phyloP scores from a whole-genome alignment of 2,888 invertebrate genomes.

The Tetragonula carbonaria region DNA sequence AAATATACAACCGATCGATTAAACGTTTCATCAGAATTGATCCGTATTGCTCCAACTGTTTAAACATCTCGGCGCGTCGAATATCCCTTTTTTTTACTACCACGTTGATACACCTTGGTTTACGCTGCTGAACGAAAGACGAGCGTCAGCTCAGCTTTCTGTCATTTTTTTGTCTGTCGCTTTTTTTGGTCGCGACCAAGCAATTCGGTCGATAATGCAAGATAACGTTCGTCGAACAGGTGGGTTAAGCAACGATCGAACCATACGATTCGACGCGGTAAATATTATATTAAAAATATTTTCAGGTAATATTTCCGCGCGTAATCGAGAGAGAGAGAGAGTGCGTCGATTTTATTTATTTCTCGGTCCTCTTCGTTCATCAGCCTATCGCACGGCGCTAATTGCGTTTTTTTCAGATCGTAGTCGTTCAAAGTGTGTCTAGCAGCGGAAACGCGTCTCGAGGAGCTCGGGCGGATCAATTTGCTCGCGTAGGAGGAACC shows the following conservation, averaged over 20 bases:
- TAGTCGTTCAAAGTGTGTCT: not conserved
- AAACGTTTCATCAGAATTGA: too few species aligned
- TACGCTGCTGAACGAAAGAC: too few species aligned
- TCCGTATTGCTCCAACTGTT: too few species aligned
- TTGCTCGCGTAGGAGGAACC: constrained; percentile 29
- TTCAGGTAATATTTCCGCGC: not conserved
- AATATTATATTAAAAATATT: not conserved
- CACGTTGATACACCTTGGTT: too few species aligned
- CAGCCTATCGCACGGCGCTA: constrained; percentile 37
- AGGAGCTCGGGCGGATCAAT: constrained; percentile 30
- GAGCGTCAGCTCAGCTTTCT: too few species aligned
- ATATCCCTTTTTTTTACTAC: too few species aligned
- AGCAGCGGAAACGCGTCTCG: constrained; percentile 25
- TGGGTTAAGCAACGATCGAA: constrained; percentile 20
- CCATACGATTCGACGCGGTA: not conserved
- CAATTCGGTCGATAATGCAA: constrained; percentile 43
- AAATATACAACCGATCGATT: too few species aligned
- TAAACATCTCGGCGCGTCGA: too few species aligned
- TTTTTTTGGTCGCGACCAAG: constrained; percentile 10
- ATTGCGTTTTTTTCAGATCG: constrained; percentile 42
- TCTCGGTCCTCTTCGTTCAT: not conserved
- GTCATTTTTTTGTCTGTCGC: not conserved
- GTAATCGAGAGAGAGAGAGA: not conserved
- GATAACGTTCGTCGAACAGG: constrained; percentile 44
- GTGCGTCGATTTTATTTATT: constrained; percentile 6